Percentiles rank a stretch among this genome's conserved stretches.
phyloP scores from a whole-genome alignment of 2,113 vertebrate species.

The Xyliphius kryptos region DNA sequence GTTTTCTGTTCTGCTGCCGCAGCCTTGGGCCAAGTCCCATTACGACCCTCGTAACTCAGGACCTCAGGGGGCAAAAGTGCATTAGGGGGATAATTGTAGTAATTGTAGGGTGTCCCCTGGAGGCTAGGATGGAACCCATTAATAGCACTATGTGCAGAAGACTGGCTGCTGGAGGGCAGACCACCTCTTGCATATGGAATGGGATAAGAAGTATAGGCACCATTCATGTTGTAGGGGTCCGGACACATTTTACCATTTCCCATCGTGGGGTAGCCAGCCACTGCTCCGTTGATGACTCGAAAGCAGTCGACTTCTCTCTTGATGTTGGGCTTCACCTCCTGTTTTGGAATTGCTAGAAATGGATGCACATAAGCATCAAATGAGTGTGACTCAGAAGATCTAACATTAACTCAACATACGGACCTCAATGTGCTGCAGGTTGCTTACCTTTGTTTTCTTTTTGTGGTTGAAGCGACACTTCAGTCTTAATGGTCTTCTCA shows the following conservation, averaged over 20 bases:
- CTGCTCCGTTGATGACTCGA: conserved; percentile 73
- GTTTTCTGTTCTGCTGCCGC: conserved; percentile 76
- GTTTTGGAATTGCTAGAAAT: conserved; percentile 65
- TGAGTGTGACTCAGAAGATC: background rate
- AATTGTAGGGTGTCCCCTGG: conserved; percentile 76
- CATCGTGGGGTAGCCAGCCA: conserved; percentile 73
- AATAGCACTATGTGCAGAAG: conserved; percentile 68
- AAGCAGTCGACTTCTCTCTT: conserved; percentile 77
- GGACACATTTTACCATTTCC: conserved; percentile 73
- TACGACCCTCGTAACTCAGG: conserved; percentile 71
- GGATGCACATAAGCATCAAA: background rate
- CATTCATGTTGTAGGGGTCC: conserved; percentile 80
- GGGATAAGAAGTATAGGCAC: conserved; percentile 82
- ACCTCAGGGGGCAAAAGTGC: conserved; percentile 80
- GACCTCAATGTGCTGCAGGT: background rate
- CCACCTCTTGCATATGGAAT: conserved; percentile 92
- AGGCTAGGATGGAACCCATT: conserved; percentile 89
- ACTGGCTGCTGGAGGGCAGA: conserved; percentile 73
- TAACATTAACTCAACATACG: too few species aligned
- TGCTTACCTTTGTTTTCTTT: conserved; percentile 63
- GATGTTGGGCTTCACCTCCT: conserved; percentile 79
- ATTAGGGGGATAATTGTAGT: conserved; percentile 79
- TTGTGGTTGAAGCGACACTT: conserved; percentile 52
- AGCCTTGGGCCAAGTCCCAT: conserved; percentile 58
- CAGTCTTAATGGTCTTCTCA: conserved; percentile 73